Evolutionary conservation across 2,113 vertebrate species (phyloP).

Genomic region (Callospermophilus lateralis): DNA sequence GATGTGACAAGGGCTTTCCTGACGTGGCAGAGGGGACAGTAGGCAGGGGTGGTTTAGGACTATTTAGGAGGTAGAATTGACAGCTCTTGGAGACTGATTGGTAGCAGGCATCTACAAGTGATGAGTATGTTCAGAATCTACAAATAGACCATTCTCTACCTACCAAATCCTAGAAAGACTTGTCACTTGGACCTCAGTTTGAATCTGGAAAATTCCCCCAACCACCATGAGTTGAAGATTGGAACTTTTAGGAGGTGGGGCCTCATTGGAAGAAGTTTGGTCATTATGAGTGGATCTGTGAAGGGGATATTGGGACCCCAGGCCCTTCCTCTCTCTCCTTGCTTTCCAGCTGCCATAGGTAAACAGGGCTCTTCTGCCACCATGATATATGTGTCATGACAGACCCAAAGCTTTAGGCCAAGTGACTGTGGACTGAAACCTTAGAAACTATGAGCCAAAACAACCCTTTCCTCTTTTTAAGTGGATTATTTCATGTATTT

Average conservation of each 20-base stretch:
- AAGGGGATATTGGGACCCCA: not conserved
- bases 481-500: not conserved
- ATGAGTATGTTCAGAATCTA: slow-evolving; percentile 27
- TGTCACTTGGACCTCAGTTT: not conserved
- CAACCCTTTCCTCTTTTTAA: not conserved
- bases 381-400: not conserved
- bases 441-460: not conserved
- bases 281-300: not conserved
- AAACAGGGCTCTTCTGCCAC: not conserved
- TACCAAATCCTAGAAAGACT: not conserved
- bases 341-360: not conserved
- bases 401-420: not conserved
- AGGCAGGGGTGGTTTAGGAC: not conserved
- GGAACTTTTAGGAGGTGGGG: not conserved
- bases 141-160: slow-evolving; percentile 33
- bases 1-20: not conserved
- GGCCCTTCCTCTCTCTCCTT: not conserved
- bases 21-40: not conserved
- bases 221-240: not conserved
- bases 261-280: not conserved
- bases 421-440: not conserved
- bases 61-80: not conserved
- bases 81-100: not conserved
- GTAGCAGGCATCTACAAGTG: slow-evolving; percentile 27
- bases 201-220: not conserved